phyloP scores from a whole-genome alignment of 2,113 vertebrate species.

The Anguilla japonica region DNA sequence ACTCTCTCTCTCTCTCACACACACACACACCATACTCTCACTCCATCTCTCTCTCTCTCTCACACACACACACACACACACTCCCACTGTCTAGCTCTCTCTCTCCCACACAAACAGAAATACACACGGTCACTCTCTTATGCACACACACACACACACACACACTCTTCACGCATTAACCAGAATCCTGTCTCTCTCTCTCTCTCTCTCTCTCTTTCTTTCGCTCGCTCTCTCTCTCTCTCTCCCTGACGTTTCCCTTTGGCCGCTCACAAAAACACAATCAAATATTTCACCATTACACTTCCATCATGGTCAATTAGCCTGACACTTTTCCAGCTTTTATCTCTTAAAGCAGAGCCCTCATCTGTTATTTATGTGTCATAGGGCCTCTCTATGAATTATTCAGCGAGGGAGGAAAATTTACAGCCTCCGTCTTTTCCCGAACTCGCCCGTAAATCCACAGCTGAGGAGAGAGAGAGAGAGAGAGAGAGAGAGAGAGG shows the following conservation, averaged over 20 bases:
- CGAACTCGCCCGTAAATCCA: conserved; percentile 71
- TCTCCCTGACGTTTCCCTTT: background rate
- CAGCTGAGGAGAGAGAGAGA: conserved; percentile 61
- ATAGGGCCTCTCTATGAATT: conserved; percentile 69
- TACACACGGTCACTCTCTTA: no score
- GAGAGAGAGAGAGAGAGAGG: conserved; percentile 45
- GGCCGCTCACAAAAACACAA: conserved; percentile 49
- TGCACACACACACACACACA: background rate
- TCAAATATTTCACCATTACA: conserved; percentile 72
- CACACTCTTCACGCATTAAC: no score
- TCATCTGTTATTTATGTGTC: conserved; percentile 73
- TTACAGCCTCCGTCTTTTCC: conserved; percentile 68
- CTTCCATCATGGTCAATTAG: conserved; percentile 75
- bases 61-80: no score
- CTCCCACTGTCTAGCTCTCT: no score
- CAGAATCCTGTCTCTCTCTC: background rate
- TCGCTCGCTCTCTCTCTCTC: background rate
- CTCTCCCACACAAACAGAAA: no score
- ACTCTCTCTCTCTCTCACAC: no score
- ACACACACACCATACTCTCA: no score
- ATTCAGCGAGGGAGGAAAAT: conserved; percentile 65
- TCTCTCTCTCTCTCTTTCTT: background rate
- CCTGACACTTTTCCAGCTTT: conserved; percentile 69
- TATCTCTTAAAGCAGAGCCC: conserved; percentile 75
- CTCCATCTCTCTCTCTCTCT: no score